Base-by-base conservation (phyloP, 2,797 vertebrate genomes). In the Lagodon rhomboides region DNA sequence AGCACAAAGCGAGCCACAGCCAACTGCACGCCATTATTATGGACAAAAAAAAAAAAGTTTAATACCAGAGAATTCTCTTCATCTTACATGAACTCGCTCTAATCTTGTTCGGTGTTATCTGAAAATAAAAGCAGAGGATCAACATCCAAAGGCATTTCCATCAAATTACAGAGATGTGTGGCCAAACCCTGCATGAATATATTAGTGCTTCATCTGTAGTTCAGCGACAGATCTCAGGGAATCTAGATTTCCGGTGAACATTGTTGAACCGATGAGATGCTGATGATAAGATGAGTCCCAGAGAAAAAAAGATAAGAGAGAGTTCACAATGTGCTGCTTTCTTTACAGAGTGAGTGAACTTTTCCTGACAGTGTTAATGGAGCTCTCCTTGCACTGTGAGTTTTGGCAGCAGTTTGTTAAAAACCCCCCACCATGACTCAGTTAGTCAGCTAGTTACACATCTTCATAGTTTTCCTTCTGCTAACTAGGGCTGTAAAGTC, bases 61-160 rank as follows among this genome's bases (percentile, higher is more conserved):
- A 78, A 65, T 43, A 58, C 55, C 46, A 70, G 67, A 75, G 12
- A 83, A 43, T 74, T 81, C 13, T 73, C 47, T 71, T 62, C 43
- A 65, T 67, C 38, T 64, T 84, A 53, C 74, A 67, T 75, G 47
- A 75, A 56, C 46, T 49, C 11, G 1, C 64, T 54, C 25, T 53
- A 77, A 68, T 83, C 77, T 78, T 54, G 59, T 63, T 73, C 69
- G 70, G 67, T 72, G 83, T 68, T 81, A 67, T 87, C 73, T 61
- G 59, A 73, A 70, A 65, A 64, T 76, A 58, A 74, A 74, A 82
- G 89, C 73, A 73, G 53, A 25, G 67, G 60, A 69, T 47, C 50
- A 12, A 25, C 56, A 56, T 77, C 73, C 59, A 59, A 71, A 74
- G 69, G 75, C 15, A 56, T 66, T 79, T 72, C 41, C 59, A 38